Base-by-base conservation (phyloP, 1,140 invertebrate species). In the Drosophila busckii region DNA sequence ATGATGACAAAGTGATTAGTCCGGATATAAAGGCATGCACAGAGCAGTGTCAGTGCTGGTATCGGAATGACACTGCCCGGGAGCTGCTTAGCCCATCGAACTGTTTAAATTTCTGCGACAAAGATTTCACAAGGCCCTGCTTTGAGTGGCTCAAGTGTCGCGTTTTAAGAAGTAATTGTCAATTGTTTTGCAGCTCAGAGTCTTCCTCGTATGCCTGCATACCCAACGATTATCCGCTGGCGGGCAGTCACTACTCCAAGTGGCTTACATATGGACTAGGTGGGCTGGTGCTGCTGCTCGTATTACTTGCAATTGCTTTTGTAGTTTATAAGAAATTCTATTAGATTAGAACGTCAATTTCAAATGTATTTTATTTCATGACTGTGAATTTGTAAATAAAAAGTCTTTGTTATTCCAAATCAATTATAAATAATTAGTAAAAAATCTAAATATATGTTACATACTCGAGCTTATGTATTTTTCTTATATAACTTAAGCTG, bases 51-150 rank as follows among this genome's bases (percentile, higher is more conserved):
- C 45, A 41, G n/a, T 58, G 54, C 20, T 58, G 54, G 54, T 17
- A 25, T 13, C 32, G 3, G 1, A 48, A 29, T 22, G 44, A 17
- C 4, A 40, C 34, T 0, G 5, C 45, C 3, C 6, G 37, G 28
- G 12, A 50, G 0, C n/a, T 4, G 1, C 35, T 49, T 0, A 15
- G 12, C 0, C 2, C 15, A 1, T 16, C 45, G n/a, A 41, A 41
- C 4, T 58, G 54, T 7, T 1, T 25, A 0, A 40, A n/a, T 1
- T 20, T 58, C 20, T 58, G 54, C 12, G 2, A 19, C n/a, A 10
- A 49, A 9, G 45, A 32, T 7, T 5, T 12, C 4, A 58, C 28
- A 2, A 41, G 15, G 6, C 54, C 54, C 8, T 58, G 54, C 15
- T 26, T 58, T 4, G 12, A 32, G 10, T 58, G 28, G 28, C 5